phyloP scores from a whole-genome alignment of 2,797 vertebrate species.

The Hephaestus fuliginosus region DNA sequence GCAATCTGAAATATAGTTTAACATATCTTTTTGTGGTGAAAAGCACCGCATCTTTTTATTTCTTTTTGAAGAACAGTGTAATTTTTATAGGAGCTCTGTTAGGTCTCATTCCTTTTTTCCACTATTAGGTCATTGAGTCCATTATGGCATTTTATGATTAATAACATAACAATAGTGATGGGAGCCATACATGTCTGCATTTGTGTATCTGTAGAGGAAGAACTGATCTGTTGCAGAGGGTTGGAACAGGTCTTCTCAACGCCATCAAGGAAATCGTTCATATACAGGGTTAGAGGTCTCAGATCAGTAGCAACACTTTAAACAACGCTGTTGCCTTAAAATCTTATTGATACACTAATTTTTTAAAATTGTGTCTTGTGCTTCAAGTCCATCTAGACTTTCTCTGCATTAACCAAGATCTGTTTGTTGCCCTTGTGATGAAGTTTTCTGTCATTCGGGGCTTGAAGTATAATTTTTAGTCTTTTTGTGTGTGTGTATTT shows the following conservation, averaged over 20 bases:
- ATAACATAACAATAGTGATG: background rate
- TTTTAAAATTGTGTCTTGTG: too few species aligned
- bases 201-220: background rate
- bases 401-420: background rate
- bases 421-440: conserved; percentile 7
- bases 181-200: background rate
- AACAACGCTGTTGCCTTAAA: background rate
- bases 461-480: conserved; percentile 5
- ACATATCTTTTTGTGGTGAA: too few species aligned
- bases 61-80: background rate
- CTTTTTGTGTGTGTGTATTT: background rate
- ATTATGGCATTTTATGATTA: background rate
- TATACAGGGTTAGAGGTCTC: background rate
- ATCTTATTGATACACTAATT: background rate
- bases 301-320: background rate
- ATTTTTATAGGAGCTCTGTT: background rate
- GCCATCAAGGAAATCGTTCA: background rate
- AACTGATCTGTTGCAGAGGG: background rate
- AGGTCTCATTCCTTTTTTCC: background rate
- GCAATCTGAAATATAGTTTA: background rate
- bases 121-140: background rate
- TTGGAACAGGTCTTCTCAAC: too few species aligned
- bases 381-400: background rate
- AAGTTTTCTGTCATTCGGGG: background rate
- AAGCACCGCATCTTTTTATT: background rate